Percentiles rank a stretch among this genome's conserved stretches.
Evolutionary conservation across 2,797 vertebrate genomes (phyloP).

Genomic region (Decapterus maruadsi): DNA sequence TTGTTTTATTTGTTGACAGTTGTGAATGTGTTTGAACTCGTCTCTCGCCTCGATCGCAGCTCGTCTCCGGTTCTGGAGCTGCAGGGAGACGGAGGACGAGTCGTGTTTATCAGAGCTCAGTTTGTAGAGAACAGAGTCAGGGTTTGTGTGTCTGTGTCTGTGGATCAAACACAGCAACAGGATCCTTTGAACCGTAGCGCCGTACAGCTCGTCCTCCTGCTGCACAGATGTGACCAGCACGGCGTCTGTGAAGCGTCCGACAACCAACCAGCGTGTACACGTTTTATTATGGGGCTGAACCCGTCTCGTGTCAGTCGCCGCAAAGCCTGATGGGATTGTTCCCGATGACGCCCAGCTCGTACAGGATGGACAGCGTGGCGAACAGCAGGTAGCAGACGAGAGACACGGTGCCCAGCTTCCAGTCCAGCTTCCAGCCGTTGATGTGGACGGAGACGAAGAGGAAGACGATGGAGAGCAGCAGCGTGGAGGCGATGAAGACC

Average conservation of each 20-base stretch:
- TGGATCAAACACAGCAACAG: too few relatives aligned
- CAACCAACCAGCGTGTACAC: too few relatives aligned
- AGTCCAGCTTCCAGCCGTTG: conserved; percentile 95
- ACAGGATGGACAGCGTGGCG: conserved; percentile 91
- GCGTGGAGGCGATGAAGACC: conserved; percentile 90
- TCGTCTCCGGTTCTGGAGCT: conserved; percentile 26
- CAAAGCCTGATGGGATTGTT: conserved; percentile 90
- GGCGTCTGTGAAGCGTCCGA: too few relatives aligned
- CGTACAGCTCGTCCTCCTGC: too few relatives aligned
- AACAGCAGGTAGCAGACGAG: conserved; percentile 92
- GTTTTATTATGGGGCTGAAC: too few relatives aligned
- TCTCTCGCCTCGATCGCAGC: neutral
- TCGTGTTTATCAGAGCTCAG: conserved; percentile 4
- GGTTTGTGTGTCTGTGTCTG: too few relatives aligned
- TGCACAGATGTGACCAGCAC: too few relatives aligned
- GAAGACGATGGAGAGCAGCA: conserved; percentile 93
- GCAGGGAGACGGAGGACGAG: conserved; percentile 6
- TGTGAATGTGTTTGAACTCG: conserved; percentile 15
- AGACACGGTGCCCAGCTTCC: conserved; percentile 90
- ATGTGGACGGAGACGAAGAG: conserved; percentile 91
- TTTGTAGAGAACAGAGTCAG: neutral
- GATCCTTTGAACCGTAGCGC: too few relatives aligned
- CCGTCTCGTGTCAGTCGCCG: conserved; percentile 75
- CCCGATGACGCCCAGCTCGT: conserved; percentile 96
- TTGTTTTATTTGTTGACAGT: conserved; percentile 62